Evolutionary conservation across 2,888 invertebrate species (phyloP), one percentile per base, ranked within the genome.

Genomic region (Mesodorylaimus sp.): DNA sequence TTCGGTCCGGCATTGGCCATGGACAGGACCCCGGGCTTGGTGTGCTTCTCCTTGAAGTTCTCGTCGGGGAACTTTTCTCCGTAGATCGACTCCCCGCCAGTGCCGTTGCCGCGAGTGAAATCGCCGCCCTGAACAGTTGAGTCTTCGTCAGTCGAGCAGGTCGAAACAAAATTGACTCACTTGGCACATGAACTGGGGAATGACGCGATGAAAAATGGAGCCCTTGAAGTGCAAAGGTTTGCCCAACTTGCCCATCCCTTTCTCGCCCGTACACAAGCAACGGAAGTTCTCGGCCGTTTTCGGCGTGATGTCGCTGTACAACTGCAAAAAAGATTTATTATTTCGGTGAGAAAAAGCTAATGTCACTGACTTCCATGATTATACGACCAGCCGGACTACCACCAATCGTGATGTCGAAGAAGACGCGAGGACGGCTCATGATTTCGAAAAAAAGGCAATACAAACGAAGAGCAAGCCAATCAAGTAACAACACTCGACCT

Each of bases 161-260:
- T 39, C 21, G 21, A n/a, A 39, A 39, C 41, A 39, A 3, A 51
- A 38, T 16, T 45, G 2, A 45, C 38, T 16, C 2, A 86, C 88
- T 75, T 91, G 89, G 72, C 87, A 83, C 89, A 91, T 91, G 75
- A 91, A 91, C 73, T 86, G 85, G 60, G 89, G 89, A 71, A 91
- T 91, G 64, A 91, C 83, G 62, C 91, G 81, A 72, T 91, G 89
- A 79, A 89, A 91, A 61, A 79, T 82, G 51, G 50, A 50, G 60
- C 81, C 81, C 73, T 85, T 85, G 77, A 82, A 91, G 51, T 72
- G 72, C 56, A 70, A 66, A 3, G 70, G 70, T 54, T 70, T 72
- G 48, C 71, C 71, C 3, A 63, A 60, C 41, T 59, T 55, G 47
- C 89, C 89, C 66, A 84, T 84, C 55, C 88, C 88, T 70, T 83